These are phyloP conservation scores for Nymphalis polychloros DNA, from an alignment of 2,888 invertebrate species.

Conservation along the genomic window DNA sequence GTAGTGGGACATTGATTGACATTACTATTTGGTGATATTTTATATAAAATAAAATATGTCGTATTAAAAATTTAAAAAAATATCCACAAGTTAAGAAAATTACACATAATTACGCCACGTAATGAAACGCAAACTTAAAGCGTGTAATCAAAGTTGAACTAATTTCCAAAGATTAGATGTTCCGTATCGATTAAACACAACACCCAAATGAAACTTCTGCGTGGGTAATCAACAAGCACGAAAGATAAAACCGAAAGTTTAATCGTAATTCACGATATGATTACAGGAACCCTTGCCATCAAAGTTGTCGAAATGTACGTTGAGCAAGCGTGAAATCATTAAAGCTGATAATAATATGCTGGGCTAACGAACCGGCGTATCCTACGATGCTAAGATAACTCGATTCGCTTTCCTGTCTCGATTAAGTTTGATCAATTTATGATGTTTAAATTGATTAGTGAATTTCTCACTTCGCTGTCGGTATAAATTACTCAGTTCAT, in stretches of 20 bases:
- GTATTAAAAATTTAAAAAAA: background rate
- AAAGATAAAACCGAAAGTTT: constrained; percentile 69
- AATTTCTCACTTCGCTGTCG: background rate
- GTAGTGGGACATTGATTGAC: too few species aligned
- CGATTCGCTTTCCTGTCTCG: constrained; percentile 38
- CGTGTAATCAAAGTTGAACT: constrained; percentile 55
- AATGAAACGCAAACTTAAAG: constrained; percentile 43
- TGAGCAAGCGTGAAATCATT: constrained; percentile 71
- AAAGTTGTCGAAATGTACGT: constrained; percentile 50
- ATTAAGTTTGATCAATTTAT: constrained; percentile 13
- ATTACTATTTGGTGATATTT: too few species aligned
- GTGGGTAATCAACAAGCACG: constrained; percentile 60
- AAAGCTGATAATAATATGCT: constrained; percentile 70
- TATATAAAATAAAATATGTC: background rate
- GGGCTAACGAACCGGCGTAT: constrained; percentile 64
- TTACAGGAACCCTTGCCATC: constrained; percentile 58
- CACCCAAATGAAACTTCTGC: constrained; percentile 56
- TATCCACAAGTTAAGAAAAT: constrained; percentile 1
- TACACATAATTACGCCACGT: constrained; percentile 23
- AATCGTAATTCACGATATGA: constrained; percentile 67
- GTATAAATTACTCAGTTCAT: too few species aligned
- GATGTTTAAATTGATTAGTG: constrained; percentile 7
- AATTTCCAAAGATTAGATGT: constrained; percentile 58
- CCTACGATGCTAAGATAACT: constrained; percentile 47
- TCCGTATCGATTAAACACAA: constrained; percentile 63